Base-by-base conservation (phyloP, 1,140 invertebrate genomes). In the Medauroidea extradentata region DNA sequence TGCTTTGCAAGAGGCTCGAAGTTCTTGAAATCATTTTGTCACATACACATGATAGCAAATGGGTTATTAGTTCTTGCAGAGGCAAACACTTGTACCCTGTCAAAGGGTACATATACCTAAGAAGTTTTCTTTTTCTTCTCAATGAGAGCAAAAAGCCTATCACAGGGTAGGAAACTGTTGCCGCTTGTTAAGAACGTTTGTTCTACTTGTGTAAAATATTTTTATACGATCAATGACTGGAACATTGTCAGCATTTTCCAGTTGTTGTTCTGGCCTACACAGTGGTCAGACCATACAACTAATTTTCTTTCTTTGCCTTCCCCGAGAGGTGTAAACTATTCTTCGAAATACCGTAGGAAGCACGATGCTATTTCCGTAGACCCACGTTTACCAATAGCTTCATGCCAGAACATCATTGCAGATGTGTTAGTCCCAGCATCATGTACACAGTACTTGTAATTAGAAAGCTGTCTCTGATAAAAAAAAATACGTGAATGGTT, bases 231-330 rank as follows among this genome's bases (percentile, higher is more conserved):
- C n/a, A 65, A 41, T 50, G 46, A 59, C 3, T 13, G 23, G 16
- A 57, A 51, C 38, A 59, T 39, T 9, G 18, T 24, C 11, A 64
- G 13, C 4, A 54, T 52, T n/a, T 49, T 42, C 53, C 49, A 67
- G 44, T 67, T 67, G 24, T 66, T 66, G 39, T 66, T 66, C 38
- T 67, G 65, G 5, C 56, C 55, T 1, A 52, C 44, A 43, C 64
- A 62, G 25, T 60, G 9, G 54, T 67, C 65, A 16, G 52, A 63
- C 64, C 66, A 67, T 9, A 67, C n/a, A 9, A 62, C 50, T 7
- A 67, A 55, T 11, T 29, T 65, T 25, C 65, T 52, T 53, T 49
- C 24, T 43, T 64, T 14, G 25, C 49, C 39, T 14, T 29, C 21
- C 23, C 41, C 9, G 27, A 66, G 52, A 1, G 27, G 27, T 19